Base-by-base conservation (phyloP, 2,113 vertebrate species). In the Archocentrus centrarchus region DNA sequence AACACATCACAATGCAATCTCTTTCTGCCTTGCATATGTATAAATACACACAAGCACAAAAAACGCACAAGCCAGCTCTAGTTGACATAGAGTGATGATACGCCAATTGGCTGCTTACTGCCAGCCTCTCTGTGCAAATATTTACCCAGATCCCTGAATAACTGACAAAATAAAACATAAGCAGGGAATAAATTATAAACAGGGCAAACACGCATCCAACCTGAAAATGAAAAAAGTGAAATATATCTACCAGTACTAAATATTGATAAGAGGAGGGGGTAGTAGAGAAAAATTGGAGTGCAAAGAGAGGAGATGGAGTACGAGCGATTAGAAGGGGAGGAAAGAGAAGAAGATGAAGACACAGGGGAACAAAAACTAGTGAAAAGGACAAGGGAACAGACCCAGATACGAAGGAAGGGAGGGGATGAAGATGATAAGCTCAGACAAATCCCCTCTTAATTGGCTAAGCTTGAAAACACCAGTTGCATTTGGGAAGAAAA, bases 101-200 rank as follows among this genome's bases (percentile, higher is more conserved):
- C 4, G 82, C 90, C 89, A 92, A 83, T 80, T 89, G 88, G 80
- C 87, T 90, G 88, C 86, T 85, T 85, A 89, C 35, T 5, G 79
- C 2, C 80, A 62, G 64, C 73, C 64, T 84, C 87, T 82, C 77
- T 64, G 35, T 81, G 79, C 89, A 92, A 92, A 91, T 93, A 90
- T 93, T 91, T 91, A 81, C n/a, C 78, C 79, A 89, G 63, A 90
- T 75, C 79, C 60, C 59, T 27, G 59, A 91, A 91, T 82, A 90
- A 89, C 77, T 76, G 81, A 84, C 83, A 89, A 90, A 90, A 90
- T 92, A 85, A 93, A 91, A 88, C 87, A 90, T 91, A 81, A 88
- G 77, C 79, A 78, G 85, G 77, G 88, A 91, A 84, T 88, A 79
- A 77, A 87, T 76, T 63, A 81, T 76, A 58, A 59, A 39, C 57